Percentiles rank a stretch among this genome's conserved stretches.
These are phyloP conservation scores for Drepana falcataria DNA, from an alignment of 2,888 invertebrate species.

Conservation along the genomic window DNA sequence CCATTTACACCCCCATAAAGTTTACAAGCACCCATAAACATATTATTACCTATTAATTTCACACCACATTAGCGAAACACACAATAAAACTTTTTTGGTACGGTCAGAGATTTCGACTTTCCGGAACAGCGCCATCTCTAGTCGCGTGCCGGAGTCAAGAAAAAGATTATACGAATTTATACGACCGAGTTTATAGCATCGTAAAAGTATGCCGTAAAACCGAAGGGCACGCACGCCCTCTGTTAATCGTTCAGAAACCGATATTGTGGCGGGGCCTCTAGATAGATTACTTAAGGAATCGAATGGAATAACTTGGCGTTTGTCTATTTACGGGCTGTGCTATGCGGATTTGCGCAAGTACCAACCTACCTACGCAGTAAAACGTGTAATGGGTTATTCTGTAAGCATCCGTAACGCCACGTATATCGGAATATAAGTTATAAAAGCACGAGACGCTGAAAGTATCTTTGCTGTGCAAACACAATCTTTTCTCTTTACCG, in stretches of 20 bases:
- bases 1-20: slow-evolving; percentile 71
- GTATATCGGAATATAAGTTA: slow-evolving; percentile 6
- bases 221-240: slow-evolving; percentile 78
- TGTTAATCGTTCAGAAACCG: slow-evolving; percentile 78
- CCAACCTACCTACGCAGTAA: slow-evolving; percentile 19
- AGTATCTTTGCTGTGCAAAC: not conserved
- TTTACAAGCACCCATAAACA: slow-evolving; percentile 72
- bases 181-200: slow-evolving; percentile 71
- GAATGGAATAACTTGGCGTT: slow-evolving; percentile 66
- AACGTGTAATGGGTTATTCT: slow-evolving; percentile 31
- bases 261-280: slow-evolving; percentile 74
- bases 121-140: slow-evolving; percentile 71
- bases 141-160: slow-evolving; percentile 44
- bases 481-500: not conserved
- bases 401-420: slow-evolving; percentile 18
- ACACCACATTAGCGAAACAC: slow-evolving; percentile 78
- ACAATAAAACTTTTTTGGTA: slow-evolving; percentile 74
- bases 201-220: slow-evolving; percentile 76
- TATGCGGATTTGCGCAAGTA: slow-evolving; percentile 43
- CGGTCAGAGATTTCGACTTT: slow-evolving; percentile 68
- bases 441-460: not conserved
- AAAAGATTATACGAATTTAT: slow-evolving; percentile 75
- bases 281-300: slow-evolving; percentile 73
- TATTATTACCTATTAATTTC: slow-evolving; percentile 79
- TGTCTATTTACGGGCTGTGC: slow-evolving; percentile 63